Conservation (phyloP, 2,888 invertebrate genomes). For the Dynastes tityus region DNA sequence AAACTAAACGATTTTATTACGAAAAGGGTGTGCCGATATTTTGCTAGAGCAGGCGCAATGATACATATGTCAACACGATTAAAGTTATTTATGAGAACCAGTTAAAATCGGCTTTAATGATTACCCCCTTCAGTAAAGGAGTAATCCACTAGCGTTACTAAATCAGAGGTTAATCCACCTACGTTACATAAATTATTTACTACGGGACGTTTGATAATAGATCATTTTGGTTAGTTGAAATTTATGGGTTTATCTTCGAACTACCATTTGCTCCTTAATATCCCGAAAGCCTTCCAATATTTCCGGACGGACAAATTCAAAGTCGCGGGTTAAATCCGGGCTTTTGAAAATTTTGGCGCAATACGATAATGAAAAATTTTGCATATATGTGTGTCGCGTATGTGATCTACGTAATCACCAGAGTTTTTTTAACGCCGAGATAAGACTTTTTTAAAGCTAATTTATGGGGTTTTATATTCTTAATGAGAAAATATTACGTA, state of each 20-base stretch:
- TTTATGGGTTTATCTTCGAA: constrained; percentile 54
- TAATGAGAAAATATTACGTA: too few species aligned
- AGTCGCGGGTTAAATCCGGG: constrained; percentile 34
- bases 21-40: constrained; percentile 26
- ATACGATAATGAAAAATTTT: constrained; percentile 31
- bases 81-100: constrained; percentile 59
- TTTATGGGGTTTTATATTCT: too few species aligned
- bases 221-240: constrained; percentile 59
- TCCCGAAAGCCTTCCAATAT: constrained; percentile 48
- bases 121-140: constrained; percentile 59
- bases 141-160: constrained; percentile 62
- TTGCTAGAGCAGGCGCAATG: constrained; percentile 51
- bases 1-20: constrained; percentile 30
- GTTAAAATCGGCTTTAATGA: constrained; percentile 63
- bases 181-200: constrained; percentile 62
- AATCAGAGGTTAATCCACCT: constrained; percentile 63
- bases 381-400: neutral
- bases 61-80: constrained; percentile 59
- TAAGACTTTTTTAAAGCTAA: too few species aligned
- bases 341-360: constrained; percentile 5
- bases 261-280: constrained; percentile 44
- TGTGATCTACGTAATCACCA: too few species aligned
- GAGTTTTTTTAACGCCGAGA: too few species aligned
- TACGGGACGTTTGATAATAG: constrained; percentile 57
- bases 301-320: constrained; percentile 47